phyloP scores from a whole-genome alignment of 2,888 invertebrate species.

The Stenolophus ochropezus region DNA sequence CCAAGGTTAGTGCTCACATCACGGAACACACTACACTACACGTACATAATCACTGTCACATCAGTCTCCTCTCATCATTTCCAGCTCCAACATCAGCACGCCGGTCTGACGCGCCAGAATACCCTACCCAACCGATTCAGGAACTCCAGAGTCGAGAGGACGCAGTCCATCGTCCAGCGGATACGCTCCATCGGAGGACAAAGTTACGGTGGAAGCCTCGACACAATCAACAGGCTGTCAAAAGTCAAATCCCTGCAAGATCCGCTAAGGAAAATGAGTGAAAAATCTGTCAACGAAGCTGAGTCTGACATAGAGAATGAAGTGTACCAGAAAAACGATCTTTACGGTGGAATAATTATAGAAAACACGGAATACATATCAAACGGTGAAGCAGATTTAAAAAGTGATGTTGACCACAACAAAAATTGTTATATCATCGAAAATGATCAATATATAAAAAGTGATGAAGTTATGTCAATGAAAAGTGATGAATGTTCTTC shows the following conservation, averaged over 20 bases:
- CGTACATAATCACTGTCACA: constrained; percentile 51
- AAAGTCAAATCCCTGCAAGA: constrained; percentile 17
- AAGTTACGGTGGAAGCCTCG: constrained; percentile 68
- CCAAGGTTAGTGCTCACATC: constrained; percentile 57
- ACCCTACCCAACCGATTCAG: constrained; percentile 61
- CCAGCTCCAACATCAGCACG: constrained; percentile 29
- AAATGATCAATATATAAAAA: constrained; percentile 61
- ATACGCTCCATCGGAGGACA: constrained; percentile 69
- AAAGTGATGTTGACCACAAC: constrained; percentile 62
- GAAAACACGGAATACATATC: constrained; percentile 65
- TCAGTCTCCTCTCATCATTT: constrained; percentile 44
- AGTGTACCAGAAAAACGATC: constrained; percentile 33
- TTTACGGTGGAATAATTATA: constrained; percentile 59
- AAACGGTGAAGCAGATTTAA: constrained; percentile 47
- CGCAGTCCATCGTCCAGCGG: constrained; percentile 66
- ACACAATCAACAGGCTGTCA: constrained; percentile 63
- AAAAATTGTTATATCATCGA: constrained; percentile 63
- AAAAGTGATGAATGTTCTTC: constrained; percentile 56
- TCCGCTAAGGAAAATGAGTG: constrained; percentile 39
- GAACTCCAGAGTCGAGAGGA: constrained; percentile 55
- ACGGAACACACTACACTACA: constrained; percentile 33
- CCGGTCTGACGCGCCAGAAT: constrained; percentile 62
- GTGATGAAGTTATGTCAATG: constrained; percentile 46
- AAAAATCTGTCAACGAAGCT: constrained; percentile 29
- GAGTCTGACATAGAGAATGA: constrained; percentile 39